Percentiles rank a stretch among this genome's conserved stretches.
phyloP scores from a whole-genome alignment of 1,140 invertebrate species.

The Diabrotica virgifera region DNA sequence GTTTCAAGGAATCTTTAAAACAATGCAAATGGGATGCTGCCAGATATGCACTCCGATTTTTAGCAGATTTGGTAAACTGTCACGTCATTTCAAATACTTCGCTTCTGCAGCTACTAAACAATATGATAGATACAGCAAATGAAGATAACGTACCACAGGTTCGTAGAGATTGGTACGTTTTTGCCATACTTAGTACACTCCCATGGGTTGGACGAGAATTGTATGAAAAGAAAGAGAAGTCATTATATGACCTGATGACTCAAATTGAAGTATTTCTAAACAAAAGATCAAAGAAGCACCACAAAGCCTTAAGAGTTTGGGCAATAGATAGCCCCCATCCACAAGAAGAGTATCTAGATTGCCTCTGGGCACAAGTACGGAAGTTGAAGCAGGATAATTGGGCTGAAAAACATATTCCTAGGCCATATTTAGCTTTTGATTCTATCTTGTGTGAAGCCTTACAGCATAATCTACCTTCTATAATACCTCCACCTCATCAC shows the following conservation, averaged over 20 bases:
- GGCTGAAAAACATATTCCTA: constrained; percentile 93
- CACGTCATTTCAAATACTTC: constrained; percentile 93
- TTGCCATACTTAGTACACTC: constrained; percentile 88
- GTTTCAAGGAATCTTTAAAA: constrained; percentile 91
- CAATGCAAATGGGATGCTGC: constrained; percentile 88
- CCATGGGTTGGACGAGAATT: constrained; percentile 96
- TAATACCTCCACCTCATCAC: constrained; percentile 88
- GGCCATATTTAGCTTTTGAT: constrained; percentile 95
- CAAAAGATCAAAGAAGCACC: constrained; percentile 88
- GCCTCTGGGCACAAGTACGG: constrained; percentile 92
- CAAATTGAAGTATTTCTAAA: constrained; percentile 95
- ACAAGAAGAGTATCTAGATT: constrained; percentile 98
- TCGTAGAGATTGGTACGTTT: constrained; percentile 94
- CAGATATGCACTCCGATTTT: constrained; percentile 83
- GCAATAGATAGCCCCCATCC: constrained; percentile 86
- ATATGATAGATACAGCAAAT: constrained; percentile 90
- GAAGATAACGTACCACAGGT: constrained; percentile 90
- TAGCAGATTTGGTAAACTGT: constrained; percentile 95
- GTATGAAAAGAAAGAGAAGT: constrained; percentile 94
- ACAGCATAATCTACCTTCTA: constrained; percentile 89
- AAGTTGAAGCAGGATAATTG: constrained; percentile 93
- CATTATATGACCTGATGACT: constrained; percentile 85
- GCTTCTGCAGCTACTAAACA: constrained; percentile 87
- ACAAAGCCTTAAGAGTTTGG: constrained; percentile 90
- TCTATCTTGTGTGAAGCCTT: constrained; percentile 91